Base-by-base conservation (phyloP, 2,888 invertebrate species). In the Oxytorus armatus region DNA sequence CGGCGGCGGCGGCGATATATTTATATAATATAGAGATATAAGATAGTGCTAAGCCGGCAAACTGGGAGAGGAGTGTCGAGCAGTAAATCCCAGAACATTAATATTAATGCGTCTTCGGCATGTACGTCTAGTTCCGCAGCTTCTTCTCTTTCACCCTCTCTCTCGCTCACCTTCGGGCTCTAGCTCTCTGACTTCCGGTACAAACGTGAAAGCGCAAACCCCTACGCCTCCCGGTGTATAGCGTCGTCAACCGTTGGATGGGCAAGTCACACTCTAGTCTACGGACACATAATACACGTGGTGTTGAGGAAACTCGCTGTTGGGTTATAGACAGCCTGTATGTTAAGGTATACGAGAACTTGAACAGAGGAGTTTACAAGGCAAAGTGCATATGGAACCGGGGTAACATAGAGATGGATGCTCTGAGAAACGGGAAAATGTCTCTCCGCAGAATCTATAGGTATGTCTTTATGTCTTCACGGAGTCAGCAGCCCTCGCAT, bases 51-150 rank as follows among this genome's bases (percentile, higher is more conserved):
- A 57, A 73, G 68, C 39, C 63, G 77, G 49, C 77, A 77, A 68
- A 68, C 80, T 76, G 77, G 42, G 77, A 81, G 84, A 83, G 72
- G 61, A 77, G 83, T 86, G 88, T 88, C 88, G 86, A 86, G 85
- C 76, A 83, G 88, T 89, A 89, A 90, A 90, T 89, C 88, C 87
- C 86, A 83, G 84, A 83, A 85, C 89, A 90, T 90, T 90, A 90
- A 90, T 90, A 90, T 90, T 90, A 90, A 90, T 90, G 89, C 85
- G 84, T 86, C 90, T 89, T 89, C 86, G 90, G 88, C 86, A 87
- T 86, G 85, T 85, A 84, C 84, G 74, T 81, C 75, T 68, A 51
- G 51, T 66, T 69, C 63, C 63, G 57, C 55, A 42, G 73, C 25
- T 59, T 65, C 72, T 23, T 55, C 70, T 39, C 63, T 47, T 39